phyloP scores from a whole-genome alignment of 2,113 vertebrate genomes.

The Salvator merianae region DNA sequence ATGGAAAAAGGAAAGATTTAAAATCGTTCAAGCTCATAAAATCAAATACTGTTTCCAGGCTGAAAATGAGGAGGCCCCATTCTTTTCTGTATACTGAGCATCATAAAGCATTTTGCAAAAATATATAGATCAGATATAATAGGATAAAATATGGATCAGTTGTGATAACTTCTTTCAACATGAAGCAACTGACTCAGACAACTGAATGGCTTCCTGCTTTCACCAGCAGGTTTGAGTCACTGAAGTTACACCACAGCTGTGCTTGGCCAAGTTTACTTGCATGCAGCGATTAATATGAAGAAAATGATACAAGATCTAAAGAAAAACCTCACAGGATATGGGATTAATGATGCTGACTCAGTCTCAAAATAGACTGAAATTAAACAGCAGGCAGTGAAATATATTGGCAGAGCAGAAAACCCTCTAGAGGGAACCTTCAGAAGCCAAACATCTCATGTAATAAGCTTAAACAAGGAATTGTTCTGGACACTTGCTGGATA shows the following conservation, averaged over 20 bases:
- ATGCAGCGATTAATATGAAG: conserved; percentile 4
- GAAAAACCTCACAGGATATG: conserved; percentile 35
- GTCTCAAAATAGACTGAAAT: not conserved
- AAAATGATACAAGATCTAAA: not conserved
- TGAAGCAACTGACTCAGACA: conserved; percentile 53
- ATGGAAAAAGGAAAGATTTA: conserved; percentile 25
- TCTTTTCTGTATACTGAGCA: conserved; percentile 4
- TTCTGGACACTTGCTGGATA: not conserved
- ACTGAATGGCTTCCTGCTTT: conserved; percentile 19
- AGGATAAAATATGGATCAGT: conserved; percentile 38
- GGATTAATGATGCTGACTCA: not conserved
- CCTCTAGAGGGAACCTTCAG: not conserved
- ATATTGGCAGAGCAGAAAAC: not conserved
- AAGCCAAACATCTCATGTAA: not conserved
- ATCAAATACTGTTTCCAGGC: conserved; percentile 31
- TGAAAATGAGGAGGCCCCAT: conserved; percentile 27
- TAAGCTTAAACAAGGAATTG: not conserved
- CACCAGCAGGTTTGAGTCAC: conserved; percentile 37
- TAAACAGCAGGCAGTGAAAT: conserved; percentile 9
- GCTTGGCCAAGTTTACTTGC: conserved; percentile 43
- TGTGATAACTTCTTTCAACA: conserved; percentile 50
- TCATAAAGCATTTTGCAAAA: not conserved
- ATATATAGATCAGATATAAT: conserved; percentile 35
- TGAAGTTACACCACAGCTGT: not conserved
- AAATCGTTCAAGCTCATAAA: conserved; percentile 28